Evolutionary conservation across 2,797 vertebrate genomes (phyloP).

Genomic region (Dermochelys coriacea): DNA sequence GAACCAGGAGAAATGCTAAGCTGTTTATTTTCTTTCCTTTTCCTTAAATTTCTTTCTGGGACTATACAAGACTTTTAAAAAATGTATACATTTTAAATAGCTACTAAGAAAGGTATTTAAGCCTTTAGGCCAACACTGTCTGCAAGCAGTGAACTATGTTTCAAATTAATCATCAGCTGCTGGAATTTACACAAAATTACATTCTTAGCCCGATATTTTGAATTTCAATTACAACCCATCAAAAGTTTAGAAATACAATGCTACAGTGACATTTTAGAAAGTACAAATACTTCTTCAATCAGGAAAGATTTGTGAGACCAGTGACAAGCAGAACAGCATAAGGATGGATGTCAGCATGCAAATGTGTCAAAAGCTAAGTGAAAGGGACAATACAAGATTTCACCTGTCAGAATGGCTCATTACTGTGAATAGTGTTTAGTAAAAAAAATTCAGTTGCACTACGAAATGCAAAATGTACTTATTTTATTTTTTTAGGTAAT

Average conservation of each 20-base stretch:
- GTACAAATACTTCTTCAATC: not conserved
- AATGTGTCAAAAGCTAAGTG: not conserved
- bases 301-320: not conserved
- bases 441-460: fast-evolving
- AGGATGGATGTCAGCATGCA: not conserved
- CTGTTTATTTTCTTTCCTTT: not conserved
- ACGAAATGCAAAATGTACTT: not conserved
- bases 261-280: not conserved
- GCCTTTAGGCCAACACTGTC: not conserved
- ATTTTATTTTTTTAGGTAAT: slow-evolving; percentile 72
- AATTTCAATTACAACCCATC: not conserved
- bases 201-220: not conserved
- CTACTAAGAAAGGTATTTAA: not conserved
- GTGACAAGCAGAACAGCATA: not conserved
- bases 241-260: not conserved
- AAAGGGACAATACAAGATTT: not conserved
- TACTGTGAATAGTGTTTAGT: not conserved
- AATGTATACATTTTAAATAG: not conserved
- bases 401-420: not conserved
- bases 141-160: not conserved
- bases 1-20: not conserved
- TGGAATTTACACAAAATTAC: not conserved
- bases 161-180: not conserved
- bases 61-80: not conserved
- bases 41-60: not conserved